These are phyloP conservation scores for Urophycis tenuis DNA, from an alignment of 2,797 vertebrate species.

Conservation along the genomic window DNA sequence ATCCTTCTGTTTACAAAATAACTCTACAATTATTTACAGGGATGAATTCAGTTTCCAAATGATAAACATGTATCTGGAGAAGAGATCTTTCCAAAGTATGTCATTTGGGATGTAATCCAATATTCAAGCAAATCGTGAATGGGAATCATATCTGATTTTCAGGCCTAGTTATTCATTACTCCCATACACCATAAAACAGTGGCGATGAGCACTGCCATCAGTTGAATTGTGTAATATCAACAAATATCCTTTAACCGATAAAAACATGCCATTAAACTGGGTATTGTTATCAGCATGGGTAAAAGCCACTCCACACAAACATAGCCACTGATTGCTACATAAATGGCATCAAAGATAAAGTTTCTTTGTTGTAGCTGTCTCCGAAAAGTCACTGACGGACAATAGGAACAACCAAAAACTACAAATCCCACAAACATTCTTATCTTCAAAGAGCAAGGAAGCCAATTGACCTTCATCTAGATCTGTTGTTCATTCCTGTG, in stretches of 20 bases:
- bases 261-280: conserved; percentile 1
- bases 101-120: conserved; percentile 26
- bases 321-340: conserved; percentile 1
- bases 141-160: not conserved
- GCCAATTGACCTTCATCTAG: not conserved
- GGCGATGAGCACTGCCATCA: not conserved
- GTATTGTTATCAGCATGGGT: not conserved
- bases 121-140: conserved; percentile 6
- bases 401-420: not conserved
- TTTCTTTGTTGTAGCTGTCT: not conserved
- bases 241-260: not conserved
- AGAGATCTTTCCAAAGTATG: conserved; percentile 21
- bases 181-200: not conserved
- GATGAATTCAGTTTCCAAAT: conserved; percentile 14
- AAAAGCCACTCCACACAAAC: not conserved
- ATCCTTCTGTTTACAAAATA: conserved; percentile 84
- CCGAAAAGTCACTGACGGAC: not conserved
- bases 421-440: not conserved
- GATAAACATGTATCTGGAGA: conserved; percentile 4
- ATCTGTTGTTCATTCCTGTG: not conserved
- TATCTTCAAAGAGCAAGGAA: not conserved
- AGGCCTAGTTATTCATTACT: not conserved
- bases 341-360: not conserved
- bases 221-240: not conserved
- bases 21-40: conserved; percentile 81